These are phyloP conservation scores for Cotesia typhae DNA, from an alignment of 1,140 invertebrate genomes.

Conservation along the genomic window DNA sequence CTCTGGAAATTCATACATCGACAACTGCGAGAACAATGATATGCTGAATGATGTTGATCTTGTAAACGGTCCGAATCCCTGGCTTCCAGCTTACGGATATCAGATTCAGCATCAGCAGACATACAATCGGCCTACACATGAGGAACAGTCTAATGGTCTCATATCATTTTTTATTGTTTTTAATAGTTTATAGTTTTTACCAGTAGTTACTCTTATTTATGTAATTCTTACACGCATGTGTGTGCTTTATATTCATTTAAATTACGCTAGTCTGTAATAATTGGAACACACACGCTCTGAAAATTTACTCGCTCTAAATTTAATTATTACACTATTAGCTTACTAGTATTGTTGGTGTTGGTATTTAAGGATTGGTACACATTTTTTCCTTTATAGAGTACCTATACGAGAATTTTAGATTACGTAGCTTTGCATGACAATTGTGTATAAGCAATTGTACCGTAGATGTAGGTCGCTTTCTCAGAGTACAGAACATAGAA, in stretches of 20 bases:
- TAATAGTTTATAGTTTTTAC: neutral
- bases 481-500: slow-evolving; percentile 6
- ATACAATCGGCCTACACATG: slow-evolving; percentile 56
- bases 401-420: slow-evolving; percentile 26
- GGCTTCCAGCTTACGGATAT: slow-evolving; percentile 65
- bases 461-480: slow-evolving; percentile 40
- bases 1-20: neutral
- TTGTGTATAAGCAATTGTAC: slow-evolving; percentile 18
- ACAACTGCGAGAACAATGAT: slow-evolving; percentile 18
- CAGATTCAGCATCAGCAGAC: slow-evolving; percentile 60
- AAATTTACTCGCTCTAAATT: slow-evolving; percentile 11
- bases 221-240: no score
- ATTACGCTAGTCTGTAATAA: neutral
- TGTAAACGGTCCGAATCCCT: slow-evolving; percentile 62
- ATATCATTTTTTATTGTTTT: slow-evolving; percentile 41
- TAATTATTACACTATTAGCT: slow-evolving; percentile 10
- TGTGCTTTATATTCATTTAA: no score
- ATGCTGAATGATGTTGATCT: slow-evolving; percentile 49
- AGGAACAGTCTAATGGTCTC: slow-evolving; percentile 63
- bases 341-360: neutral
- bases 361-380: neutral
- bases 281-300: slow-evolving; percentile 10
- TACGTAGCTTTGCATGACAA: slow-evolving; percentile 41
- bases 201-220: no score
- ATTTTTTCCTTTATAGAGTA: neutral